Evolutionary conservation across 2,113 vertebrate genomes (phyloP).

Genomic region (Coregonus clupeaformis): DNA sequence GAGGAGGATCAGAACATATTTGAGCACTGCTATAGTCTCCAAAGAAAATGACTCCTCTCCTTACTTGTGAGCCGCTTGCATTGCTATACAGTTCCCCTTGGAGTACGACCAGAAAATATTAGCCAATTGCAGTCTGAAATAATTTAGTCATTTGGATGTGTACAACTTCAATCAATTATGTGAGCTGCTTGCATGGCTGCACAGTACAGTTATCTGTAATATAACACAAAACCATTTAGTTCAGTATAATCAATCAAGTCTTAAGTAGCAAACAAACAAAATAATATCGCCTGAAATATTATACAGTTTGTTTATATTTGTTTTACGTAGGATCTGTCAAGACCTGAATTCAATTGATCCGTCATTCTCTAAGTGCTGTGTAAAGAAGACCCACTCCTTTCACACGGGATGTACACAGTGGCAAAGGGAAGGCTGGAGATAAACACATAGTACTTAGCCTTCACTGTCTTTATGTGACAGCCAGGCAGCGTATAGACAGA

Average conservation of each 20-base stretch:
- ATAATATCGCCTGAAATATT: background rate
- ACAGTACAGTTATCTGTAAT: too few species aligned
- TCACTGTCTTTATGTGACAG: constrained; percentile 8
- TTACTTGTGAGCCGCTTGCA: too few species aligned
- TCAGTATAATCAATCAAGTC: background rate
- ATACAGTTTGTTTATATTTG: background rate
- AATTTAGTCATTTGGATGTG: too few species aligned
- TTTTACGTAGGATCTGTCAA: background rate
- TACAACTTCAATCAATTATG: too few species aligned
- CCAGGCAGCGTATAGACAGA: background rate
- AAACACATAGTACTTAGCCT: constrained; percentile 9
- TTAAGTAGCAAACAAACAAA: background rate
- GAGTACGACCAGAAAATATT: background rate
- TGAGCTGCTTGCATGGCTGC: too few species aligned
- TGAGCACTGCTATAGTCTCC: too few species aligned
- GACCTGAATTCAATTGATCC: background rate
- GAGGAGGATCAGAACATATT: too few species aligned
- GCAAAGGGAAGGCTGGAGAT: constrained; percentile 8
- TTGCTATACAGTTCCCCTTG: background rate
- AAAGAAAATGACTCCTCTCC: too few species aligned
- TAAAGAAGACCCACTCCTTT: background rate
- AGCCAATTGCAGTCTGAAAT: background rate
- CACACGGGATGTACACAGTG: constrained; percentile 16
- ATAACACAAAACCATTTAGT: background rate
- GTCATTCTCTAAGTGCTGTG: background rate